A percentile compares a stretch with the other conserved stretches of the same genome.
phyloP scores from a whole-genome alignment of 2,888 invertebrate genomes.

The Sarcophaga subvicina region DNA sequence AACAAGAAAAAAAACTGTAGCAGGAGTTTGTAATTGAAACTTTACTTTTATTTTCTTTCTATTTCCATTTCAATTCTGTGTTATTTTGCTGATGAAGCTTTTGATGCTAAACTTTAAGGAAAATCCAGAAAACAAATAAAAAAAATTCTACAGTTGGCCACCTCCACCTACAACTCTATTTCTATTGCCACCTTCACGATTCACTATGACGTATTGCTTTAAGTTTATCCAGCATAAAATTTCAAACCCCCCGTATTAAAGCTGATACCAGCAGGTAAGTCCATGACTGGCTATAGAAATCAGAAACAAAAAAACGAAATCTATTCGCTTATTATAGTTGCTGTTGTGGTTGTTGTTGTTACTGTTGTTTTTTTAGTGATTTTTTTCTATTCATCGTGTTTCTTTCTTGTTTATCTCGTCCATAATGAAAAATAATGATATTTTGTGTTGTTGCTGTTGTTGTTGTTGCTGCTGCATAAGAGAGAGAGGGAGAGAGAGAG shows the following conservation, averaged over 20 bases:
- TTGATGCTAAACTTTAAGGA: constrained; percentile 36
- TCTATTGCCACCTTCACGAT: no score
- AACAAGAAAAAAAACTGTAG: constrained; percentile 8
- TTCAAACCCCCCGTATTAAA: no score
- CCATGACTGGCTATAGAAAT: no score
- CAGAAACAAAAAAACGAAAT: no score
- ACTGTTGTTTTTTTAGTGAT: no score
- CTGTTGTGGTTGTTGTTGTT: no score
- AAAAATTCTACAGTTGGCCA: not conserved
- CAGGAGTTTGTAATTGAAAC: constrained; percentile 63
- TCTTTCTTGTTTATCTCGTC: constrained; percentile 26
- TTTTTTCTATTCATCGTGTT: constrained; percentile 36
- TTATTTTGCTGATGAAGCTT: constrained; percentile 62
- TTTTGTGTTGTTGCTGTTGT: constrained; percentile 18
- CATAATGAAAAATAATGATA: constrained; percentile 67
- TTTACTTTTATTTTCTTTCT: constrained; percentile 56
- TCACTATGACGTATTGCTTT: no score
- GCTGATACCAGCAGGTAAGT: no score
- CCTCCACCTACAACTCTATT: no score
- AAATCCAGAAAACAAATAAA: constrained; percentile 16
- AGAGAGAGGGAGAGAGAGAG: no score
- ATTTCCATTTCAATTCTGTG: not conserved
- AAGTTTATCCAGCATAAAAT: no score
- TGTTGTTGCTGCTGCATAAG: not conserved
- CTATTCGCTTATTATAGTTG: no score